Conservation (phyloP, 2,797 vertebrate species). For the Centroberyx gerrardi region DNA sequence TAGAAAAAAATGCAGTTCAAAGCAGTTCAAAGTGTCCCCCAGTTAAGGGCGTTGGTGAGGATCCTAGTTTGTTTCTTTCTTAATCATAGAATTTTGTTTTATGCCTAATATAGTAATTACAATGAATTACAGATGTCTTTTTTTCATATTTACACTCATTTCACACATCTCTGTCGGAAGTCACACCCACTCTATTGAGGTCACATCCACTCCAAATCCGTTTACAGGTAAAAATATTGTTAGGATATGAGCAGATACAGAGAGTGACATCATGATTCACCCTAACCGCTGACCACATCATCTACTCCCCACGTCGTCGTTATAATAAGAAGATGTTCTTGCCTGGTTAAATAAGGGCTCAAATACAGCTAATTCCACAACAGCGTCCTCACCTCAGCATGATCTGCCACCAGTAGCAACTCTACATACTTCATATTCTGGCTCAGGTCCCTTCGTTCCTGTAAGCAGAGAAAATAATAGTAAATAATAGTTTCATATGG, state of each 20-base stretch:
- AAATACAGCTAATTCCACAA: background rate
- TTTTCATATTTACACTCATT: background rate
- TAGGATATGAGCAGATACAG: background rate
- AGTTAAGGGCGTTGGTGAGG: too few species aligned
- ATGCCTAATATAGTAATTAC: too few species aligned
- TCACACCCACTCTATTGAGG: background rate
- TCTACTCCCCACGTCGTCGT: background rate
- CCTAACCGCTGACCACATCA: background rate
- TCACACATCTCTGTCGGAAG: background rate
- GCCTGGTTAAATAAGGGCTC: background rate
- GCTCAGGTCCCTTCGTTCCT: slow-evolving; percentile 91
- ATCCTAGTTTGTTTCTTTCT: too few species aligned
- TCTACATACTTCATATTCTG: slow-evolving; percentile 94
- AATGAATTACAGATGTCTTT: background rate
- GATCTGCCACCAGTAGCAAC: slow-evolving; percentile 95
- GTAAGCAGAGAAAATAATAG: slow-evolving; percentile 25
- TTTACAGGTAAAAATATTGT: background rate
- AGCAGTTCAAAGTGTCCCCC: too few species aligned
- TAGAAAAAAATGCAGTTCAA: background rate
- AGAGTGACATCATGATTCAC: too few species aligned
- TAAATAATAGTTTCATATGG: background rate
- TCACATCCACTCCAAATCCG: background rate
- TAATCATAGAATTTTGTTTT: too few species aligned
- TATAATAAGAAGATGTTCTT: background rate
- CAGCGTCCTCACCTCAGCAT: slow-evolving; percentile 90